Evolutionary conservation across 2,888 invertebrate genomes (phyloP).

Genomic region (Stenchaetothrips biformis): DNA sequence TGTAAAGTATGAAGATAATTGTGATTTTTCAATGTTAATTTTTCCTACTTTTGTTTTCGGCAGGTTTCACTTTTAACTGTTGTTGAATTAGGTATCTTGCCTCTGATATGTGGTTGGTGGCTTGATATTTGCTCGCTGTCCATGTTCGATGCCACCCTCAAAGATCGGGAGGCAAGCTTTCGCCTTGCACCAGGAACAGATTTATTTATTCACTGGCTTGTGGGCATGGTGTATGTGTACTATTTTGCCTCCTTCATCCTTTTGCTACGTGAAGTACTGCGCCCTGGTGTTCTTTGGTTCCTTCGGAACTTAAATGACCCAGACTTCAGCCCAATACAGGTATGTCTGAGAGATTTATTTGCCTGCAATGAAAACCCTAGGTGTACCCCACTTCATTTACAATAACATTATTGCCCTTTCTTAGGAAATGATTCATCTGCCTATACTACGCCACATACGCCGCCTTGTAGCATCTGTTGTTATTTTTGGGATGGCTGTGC

Average conservation of each 20-base stretch:
- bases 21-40: neutral
- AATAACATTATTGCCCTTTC: conserved; percentile 36
- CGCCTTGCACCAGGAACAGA: conserved; percentile 90
- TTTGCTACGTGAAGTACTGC: conserved; percentile 83
- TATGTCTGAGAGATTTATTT: conserved; percentile 40
- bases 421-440: conserved; percentile 94
- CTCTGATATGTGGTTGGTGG: conserved; percentile 98
- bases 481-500: conserved; percentile 91
- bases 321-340: conserved; percentile 98
- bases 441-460: conserved; percentile 84
- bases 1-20: neutral
- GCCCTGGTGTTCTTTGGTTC: conserved; percentile 98
- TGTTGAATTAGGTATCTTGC: conserved; percentile 94
- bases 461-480: conserved; percentile 89
- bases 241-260: conserved; percentile 97
- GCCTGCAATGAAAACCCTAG: neutral
- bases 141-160: conserved; percentile 83
- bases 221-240: conserved; percentile 98
- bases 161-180: conserved; percentile 82
- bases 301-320: conserved; percentile 96
- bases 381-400: conserved; percentile 27
- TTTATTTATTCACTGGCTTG: conserved; percentile 97
- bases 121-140: conserved; percentile 94
- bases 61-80: conserved; percentile 90
- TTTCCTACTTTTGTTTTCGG: conserved; percentile 42